Conservation (phyloP, 2,113 vertebrate genomes). For the Lepus europaeus region DNA sequence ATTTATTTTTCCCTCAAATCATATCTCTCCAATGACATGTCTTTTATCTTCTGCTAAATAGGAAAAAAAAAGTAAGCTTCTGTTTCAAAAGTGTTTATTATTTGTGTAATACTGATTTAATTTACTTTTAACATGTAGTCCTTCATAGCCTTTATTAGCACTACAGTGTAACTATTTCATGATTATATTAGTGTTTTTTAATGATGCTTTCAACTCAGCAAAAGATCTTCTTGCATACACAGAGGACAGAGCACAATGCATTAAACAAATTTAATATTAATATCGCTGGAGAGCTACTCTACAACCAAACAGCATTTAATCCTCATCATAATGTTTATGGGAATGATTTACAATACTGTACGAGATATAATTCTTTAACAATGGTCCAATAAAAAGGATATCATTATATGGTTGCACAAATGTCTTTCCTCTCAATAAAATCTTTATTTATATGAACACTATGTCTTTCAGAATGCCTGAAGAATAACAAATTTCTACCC, state of each 20-base stretch:
- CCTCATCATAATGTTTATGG: constrained; percentile 24
- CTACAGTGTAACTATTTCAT: constrained; percentile 9
- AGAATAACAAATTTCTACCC: constrained; percentile 17
- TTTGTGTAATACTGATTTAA: constrained; percentile 68
- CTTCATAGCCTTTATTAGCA: constrained; percentile 56
- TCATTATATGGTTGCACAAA: constrained; percentile 40
- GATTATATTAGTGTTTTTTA: constrained; percentile 60
- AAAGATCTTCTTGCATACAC: constrained; percentile 34
- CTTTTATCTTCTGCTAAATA: constrained; percentile 49
- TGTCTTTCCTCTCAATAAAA: constrained; percentile 51
- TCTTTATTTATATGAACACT: constrained; percentile 50
- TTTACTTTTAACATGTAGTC: constrained; percentile 50
- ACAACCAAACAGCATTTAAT: background rate
- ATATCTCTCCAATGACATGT: background rate
- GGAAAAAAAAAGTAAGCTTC: background rate
- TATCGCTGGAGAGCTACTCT: constrained; percentile 27
- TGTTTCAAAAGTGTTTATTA: constrained; percentile 57
- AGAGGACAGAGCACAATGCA: background rate
- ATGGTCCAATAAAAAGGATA: constrained; percentile 17
- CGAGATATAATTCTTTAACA: constrained; percentile 52
- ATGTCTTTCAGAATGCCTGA: constrained; percentile 56
- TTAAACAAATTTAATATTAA: constrained; percentile 45
- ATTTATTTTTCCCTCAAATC: constrained; percentile 63
- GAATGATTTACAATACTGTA: constrained; percentile 45
- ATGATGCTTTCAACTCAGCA: constrained; percentile 62